Conservation (phyloP, 2,113 vertebrate species). For the Chascanopsetta lugubris region DNA sequence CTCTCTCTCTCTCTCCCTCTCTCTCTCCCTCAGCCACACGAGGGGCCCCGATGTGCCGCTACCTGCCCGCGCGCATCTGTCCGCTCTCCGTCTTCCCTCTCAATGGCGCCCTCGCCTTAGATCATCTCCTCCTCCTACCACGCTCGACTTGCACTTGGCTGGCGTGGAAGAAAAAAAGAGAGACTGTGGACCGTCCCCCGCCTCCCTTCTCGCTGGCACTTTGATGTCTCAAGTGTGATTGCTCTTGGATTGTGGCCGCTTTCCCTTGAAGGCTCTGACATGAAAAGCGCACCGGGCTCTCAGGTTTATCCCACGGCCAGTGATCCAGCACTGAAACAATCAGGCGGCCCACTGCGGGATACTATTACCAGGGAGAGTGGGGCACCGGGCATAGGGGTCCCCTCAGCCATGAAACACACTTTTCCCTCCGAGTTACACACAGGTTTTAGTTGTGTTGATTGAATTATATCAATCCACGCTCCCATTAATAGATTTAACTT, state of each 20-base stretch:
- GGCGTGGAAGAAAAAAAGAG: constrained; percentile 71
- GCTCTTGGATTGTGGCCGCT: constrained; percentile 79
- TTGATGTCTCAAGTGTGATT: constrained; percentile 83
- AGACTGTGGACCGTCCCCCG: constrained; percentile 70
- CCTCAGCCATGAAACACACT: constrained; percentile 66
- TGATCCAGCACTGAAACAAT: constrained; percentile 87
- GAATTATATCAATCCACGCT: constrained; percentile 61
- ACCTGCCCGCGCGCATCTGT: constrained; percentile 86
- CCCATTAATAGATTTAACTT: constrained; percentile 53
- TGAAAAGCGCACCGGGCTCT: constrained; percentile 82
- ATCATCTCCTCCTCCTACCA: constrained; percentile 85
- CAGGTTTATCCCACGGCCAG: constrained; percentile 80
- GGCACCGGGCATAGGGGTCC: constrained; percentile 67
- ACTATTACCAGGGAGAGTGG: constrained; percentile 80
- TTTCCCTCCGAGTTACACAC: constrained; percentile 63
- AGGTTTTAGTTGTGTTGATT: constrained; percentile 69
- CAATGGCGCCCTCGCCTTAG: constrained; percentile 80
- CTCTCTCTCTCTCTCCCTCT: constrained; percentile 37
- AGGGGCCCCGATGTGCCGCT: constrained; percentile 75
- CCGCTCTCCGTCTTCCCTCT: constrained; percentile 79
- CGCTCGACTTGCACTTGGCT: constrained; percentile 81
- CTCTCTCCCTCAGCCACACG: constrained; percentile 37
- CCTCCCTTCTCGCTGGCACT: constrained; percentile 75
- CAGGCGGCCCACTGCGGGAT: constrained; percentile 79
- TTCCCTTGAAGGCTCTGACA: constrained; percentile 83